Evolutionary conservation across 2,888 invertebrate genomes (phyloP), one percentile per base, ranked within the genome.

Genomic region (Idaea straminata): DNA sequence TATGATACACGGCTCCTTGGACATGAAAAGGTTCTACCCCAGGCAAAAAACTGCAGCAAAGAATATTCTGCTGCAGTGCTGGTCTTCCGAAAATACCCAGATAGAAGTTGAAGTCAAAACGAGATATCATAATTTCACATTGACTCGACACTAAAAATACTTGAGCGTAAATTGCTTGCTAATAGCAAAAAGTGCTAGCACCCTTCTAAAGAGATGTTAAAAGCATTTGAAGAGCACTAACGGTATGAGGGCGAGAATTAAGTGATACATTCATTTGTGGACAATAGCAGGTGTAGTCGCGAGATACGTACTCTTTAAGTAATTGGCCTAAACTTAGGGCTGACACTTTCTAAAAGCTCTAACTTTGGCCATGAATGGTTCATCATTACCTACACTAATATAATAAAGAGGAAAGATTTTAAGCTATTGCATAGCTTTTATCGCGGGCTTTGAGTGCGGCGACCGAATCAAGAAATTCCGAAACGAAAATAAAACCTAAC

Each of bases 241-340:
- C 70, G 63, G 60, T 62, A 63, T 65, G 75, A 83, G 85, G 85
- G 86, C 82, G 85, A 79, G 80, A 81, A 85, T 87, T 87, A 85
- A 87, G 82, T 83, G 83, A 80, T 80, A 77, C 79, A 77, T 81
- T 83, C 81, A 80, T 77, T 72, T 76, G 74, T 68, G 82, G 80
- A 91, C 89, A 91, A 89, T 86, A 75, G 82, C 88, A 89, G 88
- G 88, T 88, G 89, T 86, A 84, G 78, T 77, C 79, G 79, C 80
- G 59, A 59, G 58, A 58, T 16, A 58, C 16, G 47, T 47, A 74
- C 79, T 85, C 85, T 85, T 88, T 91, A 91, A 91, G 91, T 91
- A 91, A 91, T 91, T 91, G 90, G 91, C 91, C 87, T 82, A 72
- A 74, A 5, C 13, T 15, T 84, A 90, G 88, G 91, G 91, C 63